A percentile compares a stretch with the other conserved stretches of the same genome.
These are phyloP conservation scores for Mesorhabditis belari DNA, from an alignment of 2,888 invertebrate genomes.

Conservation along the genomic window DNA sequence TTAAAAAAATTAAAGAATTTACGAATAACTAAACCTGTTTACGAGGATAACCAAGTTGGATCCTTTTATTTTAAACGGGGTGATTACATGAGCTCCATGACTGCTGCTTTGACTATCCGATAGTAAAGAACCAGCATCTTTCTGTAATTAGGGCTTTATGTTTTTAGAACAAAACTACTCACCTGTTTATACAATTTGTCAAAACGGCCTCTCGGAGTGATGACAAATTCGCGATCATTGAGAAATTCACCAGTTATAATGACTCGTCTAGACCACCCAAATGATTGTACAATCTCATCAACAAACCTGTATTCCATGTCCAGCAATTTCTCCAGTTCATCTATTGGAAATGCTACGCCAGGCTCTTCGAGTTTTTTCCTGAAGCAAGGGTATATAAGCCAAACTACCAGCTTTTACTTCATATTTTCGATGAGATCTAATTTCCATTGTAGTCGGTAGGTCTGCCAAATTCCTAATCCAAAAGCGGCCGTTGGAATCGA, in stretches of 20 bases:
- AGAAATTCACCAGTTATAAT: conserved; percentile 74
- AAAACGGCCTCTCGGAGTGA: conserved; percentile 68
- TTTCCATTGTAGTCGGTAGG: conserved; percentile 80
- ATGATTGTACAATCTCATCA: neutral
- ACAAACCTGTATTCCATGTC: neutral
- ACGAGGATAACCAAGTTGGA: conserved; percentile 69
- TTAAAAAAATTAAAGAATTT: neutral
- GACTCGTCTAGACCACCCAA: conserved; percentile 73
- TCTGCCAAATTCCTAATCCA: conserved; percentile 85
- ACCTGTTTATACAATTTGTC: conserved; percentile 22
- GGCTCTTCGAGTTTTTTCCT: conserved; percentile 8
- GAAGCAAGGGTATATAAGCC: neutral
- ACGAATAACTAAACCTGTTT: conserved; percentile 60
- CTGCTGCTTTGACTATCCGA: conserved; percentile 35
- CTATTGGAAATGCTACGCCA: conserved; percentile 14
- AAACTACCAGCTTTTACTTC: neutral
- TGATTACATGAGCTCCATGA: conserved; percentile 66
- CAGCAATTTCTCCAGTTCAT: conserved; percentile 9
- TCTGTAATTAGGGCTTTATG: neutral
- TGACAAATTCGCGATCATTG: conserved; percentile 73
- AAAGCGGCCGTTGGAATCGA: conserved; percentile 75
- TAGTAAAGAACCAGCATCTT: conserved; percentile 18
- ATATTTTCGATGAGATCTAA: conserved; percentile 68
- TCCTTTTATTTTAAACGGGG: conserved; percentile 65
- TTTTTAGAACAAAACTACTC: neutral